phyloP scores from a whole-genome alignment of 1,140 invertebrate genomes.

The Cydia pomonella region DNA sequence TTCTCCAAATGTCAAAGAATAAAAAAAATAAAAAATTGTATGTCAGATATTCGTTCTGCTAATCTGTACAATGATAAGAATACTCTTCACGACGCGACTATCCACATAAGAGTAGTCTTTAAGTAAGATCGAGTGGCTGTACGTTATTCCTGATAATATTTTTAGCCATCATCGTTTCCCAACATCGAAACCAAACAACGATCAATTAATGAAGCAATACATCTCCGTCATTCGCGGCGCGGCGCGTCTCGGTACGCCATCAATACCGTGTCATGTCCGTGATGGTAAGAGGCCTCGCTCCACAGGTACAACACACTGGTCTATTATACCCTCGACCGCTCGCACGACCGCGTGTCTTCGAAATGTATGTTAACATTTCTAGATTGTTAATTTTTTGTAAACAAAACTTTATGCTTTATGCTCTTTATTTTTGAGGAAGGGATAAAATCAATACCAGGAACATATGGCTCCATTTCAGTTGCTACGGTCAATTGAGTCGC shows the following conservation, averaged over 20 bases:
- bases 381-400: conserved; percentile 24
- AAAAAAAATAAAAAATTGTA: no score
- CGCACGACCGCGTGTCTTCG: conserved; percentile 39
- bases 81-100: not conserved
- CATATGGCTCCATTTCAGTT: conserved; percentile 23
- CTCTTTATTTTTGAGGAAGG: conserved; percentile 16
- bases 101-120: not conserved
- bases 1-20: no score
- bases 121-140: conserved; percentile 19
- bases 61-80: no score
- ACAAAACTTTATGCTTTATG: conserved; percentile 7
- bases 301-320: conserved; percentile 31
- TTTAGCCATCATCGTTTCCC: conserved; percentile 15
- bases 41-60: no score
- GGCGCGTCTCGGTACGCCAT: conserved; percentile 38
- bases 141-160: conserved; percentile 13
- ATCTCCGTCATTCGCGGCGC: conserved; percentile 44
- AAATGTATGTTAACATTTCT: conserved; percentile 10
- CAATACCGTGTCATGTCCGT: conserved; percentile 38
- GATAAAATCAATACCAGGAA: conserved; percentile 23
- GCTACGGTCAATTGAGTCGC: conserved; percentile 13
- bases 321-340: conserved; percentile 36
- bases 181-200: conserved; percentile 36
- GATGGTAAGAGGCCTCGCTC: conserved; percentile 13
- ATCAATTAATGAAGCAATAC: conserved; percentile 47